These are phyloP conservation scores for Heteronetta atricapilla DNA, from an alignment of 2,113 vertebrate species.

Conservation along the genomic window DNA sequence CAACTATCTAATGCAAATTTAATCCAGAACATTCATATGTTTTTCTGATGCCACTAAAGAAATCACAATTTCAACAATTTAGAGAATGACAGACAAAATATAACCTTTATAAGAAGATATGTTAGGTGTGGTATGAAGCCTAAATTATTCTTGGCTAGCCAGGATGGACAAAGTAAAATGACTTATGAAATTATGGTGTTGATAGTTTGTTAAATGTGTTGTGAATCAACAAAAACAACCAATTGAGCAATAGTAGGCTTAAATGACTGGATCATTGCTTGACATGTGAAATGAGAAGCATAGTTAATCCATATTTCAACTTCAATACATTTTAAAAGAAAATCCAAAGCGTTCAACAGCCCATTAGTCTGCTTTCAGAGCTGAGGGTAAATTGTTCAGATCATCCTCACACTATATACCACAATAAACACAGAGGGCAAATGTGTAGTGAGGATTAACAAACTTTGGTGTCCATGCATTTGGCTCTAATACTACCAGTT, in stretches of 20 bases:
- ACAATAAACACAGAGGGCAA: background rate
- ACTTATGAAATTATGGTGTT: background rate
- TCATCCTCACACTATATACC: background rate
- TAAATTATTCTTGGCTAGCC: slow-evolving; percentile 1
- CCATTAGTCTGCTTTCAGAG: background rate
- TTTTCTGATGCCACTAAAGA: background rate
- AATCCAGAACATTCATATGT: background rate
- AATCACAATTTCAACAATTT: background rate
- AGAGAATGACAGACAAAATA: background rate
- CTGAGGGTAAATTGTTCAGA: background rate
- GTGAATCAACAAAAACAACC: background rate
- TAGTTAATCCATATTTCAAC: background rate
- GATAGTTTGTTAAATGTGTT: too few relatives aligned
- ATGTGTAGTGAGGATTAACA: background rate
- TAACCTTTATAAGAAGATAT: background rate
- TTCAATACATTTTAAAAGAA: background rate
- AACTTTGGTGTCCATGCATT: background rate
- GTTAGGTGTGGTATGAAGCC: background rate
- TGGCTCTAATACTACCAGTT: background rate
- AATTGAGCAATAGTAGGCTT: background rate
- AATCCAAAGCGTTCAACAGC: background rate
- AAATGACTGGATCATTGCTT: background rate
- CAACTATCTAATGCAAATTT: slow-evolving; percentile 1
- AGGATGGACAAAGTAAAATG: background rate
- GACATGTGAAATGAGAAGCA: background rate